Base-by-base conservation (phyloP, 2,888 invertebrate species). In the Anthrax anthrax region DNA sequence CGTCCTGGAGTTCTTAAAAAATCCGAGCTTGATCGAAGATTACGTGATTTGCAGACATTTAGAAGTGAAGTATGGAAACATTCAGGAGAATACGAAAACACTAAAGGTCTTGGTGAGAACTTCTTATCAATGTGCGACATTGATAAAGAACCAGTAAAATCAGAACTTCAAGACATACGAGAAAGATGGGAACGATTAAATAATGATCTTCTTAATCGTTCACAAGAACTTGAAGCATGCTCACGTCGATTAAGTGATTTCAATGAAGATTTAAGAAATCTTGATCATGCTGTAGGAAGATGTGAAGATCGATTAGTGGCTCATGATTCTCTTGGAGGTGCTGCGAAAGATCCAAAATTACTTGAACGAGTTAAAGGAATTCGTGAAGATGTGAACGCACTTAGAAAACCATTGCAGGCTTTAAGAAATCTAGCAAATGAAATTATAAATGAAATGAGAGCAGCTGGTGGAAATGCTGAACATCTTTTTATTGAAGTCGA, bases 51-150 rank as follows among this genome's bases (percentile, higher is more conserved):
- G 46, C 89, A 91, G 58, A 77, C 78, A 42, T 85, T 95, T 73
- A 79, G 92, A 56, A 92, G 91, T 59, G 95, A 95, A 58, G 81
- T 94, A 1, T 87, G 91, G 83, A 89, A 91, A 65, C 87, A 74
- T 59, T 86, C 89, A 14, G 91, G 91, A 12, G 95, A 95, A 67
- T 92, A 84, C 58, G 95, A 95, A 59, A 88, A 86, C 64, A 84
- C 86, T 54, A 80, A 81, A 60, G 81, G 82, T 0, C 70, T 88
- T 4, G 94, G 94, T 1, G 91, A 92, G 58, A 81, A 87, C 0
- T 88, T 95, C 72, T 75, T 94, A 43, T 78, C 80, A 0, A 78
- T 86, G 41, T 92, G 92, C 56, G 94, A 95, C 61, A 80, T 84
- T 43, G 94, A 95, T 60, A 89, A 92, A 61, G 91, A 92, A 42